phyloP scores from a whole-genome alignment of 2,113 vertebrate species.

The Piliocolobus tephrosceles region DNA sequence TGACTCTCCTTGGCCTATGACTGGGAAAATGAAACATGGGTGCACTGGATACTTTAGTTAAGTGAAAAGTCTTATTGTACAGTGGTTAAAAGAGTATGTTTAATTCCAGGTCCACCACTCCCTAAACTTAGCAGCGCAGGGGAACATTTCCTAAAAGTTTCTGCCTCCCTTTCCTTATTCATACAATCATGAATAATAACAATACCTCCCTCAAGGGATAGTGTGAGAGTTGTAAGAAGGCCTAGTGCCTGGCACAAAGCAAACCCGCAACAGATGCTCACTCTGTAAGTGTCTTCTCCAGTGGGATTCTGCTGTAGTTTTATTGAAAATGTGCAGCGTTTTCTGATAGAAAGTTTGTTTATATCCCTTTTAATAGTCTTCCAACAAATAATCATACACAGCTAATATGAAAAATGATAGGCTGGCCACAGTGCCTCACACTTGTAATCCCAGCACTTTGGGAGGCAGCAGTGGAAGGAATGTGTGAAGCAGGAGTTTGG shows the following conservation, averaged over 20 bases:
- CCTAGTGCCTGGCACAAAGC: rapidly evolving
- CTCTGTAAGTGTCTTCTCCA: background rate
- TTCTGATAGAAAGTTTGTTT: background rate
- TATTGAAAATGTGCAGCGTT: background rate
- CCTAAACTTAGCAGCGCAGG: background rate
- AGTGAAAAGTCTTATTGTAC: background rate
- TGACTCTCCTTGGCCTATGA: background rate
- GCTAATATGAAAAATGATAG: background rate
- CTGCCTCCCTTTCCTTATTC: background rate
- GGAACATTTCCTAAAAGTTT: background rate
- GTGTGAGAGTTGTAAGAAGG: background rate
- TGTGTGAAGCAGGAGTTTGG: too few species aligned
- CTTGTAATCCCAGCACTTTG: too few species aligned
- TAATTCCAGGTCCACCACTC: background rate
- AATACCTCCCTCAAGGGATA: background rate
- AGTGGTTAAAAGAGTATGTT: background rate
- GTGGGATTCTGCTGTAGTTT: background rate
- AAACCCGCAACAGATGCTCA: background rate
- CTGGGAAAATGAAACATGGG: background rate
- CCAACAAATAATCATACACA: background rate
- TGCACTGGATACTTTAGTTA: background rate
- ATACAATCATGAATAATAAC: background rate
- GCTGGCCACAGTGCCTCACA: too few species aligned
- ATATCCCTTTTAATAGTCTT: background rate
- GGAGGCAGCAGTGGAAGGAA: too few species aligned